A percentile compares a stretch with the other conserved stretches of the same genome.
phyloP scores from a whole-genome alignment of 1,140 invertebrate genomes.

The Lasioglossum baleicum region DNA sequence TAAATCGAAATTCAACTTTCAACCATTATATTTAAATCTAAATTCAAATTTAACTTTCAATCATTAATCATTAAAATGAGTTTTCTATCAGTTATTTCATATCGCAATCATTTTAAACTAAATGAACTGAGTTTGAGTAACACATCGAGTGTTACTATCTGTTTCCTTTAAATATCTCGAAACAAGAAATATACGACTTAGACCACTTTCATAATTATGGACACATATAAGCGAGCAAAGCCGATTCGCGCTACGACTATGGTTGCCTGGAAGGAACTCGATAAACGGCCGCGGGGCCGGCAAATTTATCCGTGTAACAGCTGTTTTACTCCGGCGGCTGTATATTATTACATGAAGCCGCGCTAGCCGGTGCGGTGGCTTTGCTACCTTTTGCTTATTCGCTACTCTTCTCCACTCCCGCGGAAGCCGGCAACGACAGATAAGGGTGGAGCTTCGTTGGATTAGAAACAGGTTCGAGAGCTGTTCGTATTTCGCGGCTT shows the following conservation, averaged over 20 bases:
- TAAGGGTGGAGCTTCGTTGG: not conserved
- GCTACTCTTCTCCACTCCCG: not conserved
- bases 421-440: not conserved
- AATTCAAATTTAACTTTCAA: too few relatives aligned
- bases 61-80: too few relatives aligned
- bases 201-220: too few relatives aligned
- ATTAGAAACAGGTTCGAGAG: not conserved
- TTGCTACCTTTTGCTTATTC: not conserved
- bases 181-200: too few relatives aligned
- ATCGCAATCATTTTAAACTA: too few relatives aligned
- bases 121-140: too few relatives aligned
- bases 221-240: not conserved
- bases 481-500: not conserved
- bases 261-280: not conserved
- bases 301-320: constrained; percentile 6
- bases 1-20: too few relatives aligned
- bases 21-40: too few relatives aligned
- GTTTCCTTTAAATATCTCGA: too few relatives aligned
- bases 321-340: not conserved
- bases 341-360: not conserved
- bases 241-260: too few relatives aligned
- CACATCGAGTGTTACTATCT: too few relatives aligned
- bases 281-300: constrained; percentile 4
- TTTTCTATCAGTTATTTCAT: too few relatives aligned
- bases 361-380: not conserved